A percentile compares a stretch with the other conserved stretches of the same genome.
These are phyloP conservation scores for Busseola fusca DNA, from an alignment of 2,888 invertebrate species.

Conservation along the genomic window DNA sequence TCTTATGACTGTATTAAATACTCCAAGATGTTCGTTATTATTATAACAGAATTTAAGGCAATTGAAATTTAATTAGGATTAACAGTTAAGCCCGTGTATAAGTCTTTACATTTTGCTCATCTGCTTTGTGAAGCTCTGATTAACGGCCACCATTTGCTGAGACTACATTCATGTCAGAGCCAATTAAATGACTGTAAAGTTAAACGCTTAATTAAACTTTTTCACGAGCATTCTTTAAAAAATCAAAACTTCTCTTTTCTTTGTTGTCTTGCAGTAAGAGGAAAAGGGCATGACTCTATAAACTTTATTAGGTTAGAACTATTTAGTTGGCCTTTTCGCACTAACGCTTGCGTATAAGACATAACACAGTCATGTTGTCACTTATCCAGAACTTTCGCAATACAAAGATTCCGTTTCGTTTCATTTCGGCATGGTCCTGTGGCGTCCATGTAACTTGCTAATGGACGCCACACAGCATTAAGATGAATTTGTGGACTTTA, in stretches of 20 bases:
- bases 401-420: slow-evolving; percentile 40
- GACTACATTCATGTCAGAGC: slow-evolving; percentile 33
- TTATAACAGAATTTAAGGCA: slow-evolving; percentile 13
- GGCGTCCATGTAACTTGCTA: slow-evolving; percentile 72
- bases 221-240: slow-evolving; percentile 5
- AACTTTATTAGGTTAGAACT: not conserved
- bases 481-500: slow-evolving; percentile 75
- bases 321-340: not conserved
- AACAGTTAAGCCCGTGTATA: slow-evolving; percentile 2
- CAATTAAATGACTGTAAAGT: slow-evolving; percentile 31
- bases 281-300: not conserved
- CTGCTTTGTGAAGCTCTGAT: slow-evolving; percentile 19
- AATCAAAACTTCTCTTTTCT: not conserved
- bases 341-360: not conserved
- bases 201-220: slow-evolving; percentile 37
- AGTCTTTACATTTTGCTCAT: slow-evolving; percentile 34
- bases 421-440: slow-evolving; percentile 31
- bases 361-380: not conserved
- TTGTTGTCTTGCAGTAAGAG: not conserved
- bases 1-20: not conserved
- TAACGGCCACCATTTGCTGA: slow-evolving; percentile 38
- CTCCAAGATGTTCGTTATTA: not conserved
- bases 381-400: slow-evolving; percentile 18
- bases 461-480: slow-evolving; percentile 79
- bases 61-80: slow-evolving; percentile 29